Conservation (phyloP, 1,140 invertebrate genomes). For the Homalodisca vitripennis region DNA sequence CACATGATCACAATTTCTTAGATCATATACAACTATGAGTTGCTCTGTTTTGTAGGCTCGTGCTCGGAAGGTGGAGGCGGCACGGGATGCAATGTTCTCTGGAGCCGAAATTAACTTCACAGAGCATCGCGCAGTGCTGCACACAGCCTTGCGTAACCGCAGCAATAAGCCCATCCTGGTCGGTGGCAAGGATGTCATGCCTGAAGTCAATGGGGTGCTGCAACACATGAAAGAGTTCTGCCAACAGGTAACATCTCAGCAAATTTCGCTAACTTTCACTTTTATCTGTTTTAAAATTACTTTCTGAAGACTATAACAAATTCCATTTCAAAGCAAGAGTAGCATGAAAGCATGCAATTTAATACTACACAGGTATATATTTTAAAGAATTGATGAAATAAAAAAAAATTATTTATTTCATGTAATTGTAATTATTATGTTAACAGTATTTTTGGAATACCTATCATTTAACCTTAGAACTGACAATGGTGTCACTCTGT, state of each 20-base stretch:
- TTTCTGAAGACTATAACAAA: not conserved
- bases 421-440: no score
- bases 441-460: no score
- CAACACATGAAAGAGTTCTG: constrained; percentile 95
- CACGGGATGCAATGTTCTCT: constrained; percentile 89
- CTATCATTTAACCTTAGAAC: no score
- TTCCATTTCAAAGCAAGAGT: not conserved
- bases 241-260: constrained; percentile 69
- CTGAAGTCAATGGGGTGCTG: constrained; percentile 88
- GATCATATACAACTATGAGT: no score
- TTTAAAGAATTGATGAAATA: no score
- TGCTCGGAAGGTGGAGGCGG: constrained; percentile 77
- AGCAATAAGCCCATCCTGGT: constrained; percentile 75
- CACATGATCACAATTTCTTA: no score
- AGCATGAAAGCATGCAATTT: no score
- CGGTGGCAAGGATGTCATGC: constrained; percentile 91
- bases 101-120: constrained; percentile 98
- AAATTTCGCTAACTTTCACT: no score
- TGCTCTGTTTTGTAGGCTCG: constrained; percentile 60
- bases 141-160: constrained; percentile 90
- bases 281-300: no score
- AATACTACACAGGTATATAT: no score
- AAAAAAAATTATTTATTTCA: no score
- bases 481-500: no score
- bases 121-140: constrained; percentile 93